Evolutionary conservation across 2,113 vertebrate species (phyloP), one percentile per base, ranked within the genome.

Genomic region (Acrocephalus kingi): DNA sequence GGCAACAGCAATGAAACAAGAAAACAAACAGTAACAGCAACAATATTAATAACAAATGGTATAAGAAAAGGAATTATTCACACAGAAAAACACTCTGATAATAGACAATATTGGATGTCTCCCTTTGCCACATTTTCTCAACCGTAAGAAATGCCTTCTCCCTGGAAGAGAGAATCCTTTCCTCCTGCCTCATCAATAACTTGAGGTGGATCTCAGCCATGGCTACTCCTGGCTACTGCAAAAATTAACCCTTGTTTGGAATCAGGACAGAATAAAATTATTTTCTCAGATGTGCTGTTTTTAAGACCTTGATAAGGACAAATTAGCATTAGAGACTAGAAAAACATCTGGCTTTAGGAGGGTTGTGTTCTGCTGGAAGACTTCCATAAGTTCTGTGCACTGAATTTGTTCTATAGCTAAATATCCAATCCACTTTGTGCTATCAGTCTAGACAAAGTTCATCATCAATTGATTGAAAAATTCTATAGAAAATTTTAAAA

Each of bases 61-160:
- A 52, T 27, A 52, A 68, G 37, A 68, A 52, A 68, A 77, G 4
- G 6, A 45, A 45, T 77, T 27, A 45, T 59, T 59, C 17, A 21
- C 22, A 45, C 17, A 59, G 25, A 51, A 59, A 51, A 52, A 8
- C 9, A 33, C 6, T 27, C 33, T 46, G 54, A 15, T 33, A 69
- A 45, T 33, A 37, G 37, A 33, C 18, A 37, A 35, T 61, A 19
- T 45, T 2, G 0, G 14, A 61, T 45, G 27, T 45, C 14, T 45
- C 37, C 27, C 37, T 61, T 39, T 61, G 37, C 46, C 22, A 13
- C 37, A 37, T 69, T 52, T 87, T 61, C 54, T 76, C 0, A 0
- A 28, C 15, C 0, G 0, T 11, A 59, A 59, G 31, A 51, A 86
- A 35, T 0, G 0, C 9, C 14, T 43, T 68, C 17, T 59, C 21